These are phyloP conservation scores for Aramus guarauna DNA, from an alignment of 2,113 vertebrate genomes.

Conservation along the genomic window DNA sequence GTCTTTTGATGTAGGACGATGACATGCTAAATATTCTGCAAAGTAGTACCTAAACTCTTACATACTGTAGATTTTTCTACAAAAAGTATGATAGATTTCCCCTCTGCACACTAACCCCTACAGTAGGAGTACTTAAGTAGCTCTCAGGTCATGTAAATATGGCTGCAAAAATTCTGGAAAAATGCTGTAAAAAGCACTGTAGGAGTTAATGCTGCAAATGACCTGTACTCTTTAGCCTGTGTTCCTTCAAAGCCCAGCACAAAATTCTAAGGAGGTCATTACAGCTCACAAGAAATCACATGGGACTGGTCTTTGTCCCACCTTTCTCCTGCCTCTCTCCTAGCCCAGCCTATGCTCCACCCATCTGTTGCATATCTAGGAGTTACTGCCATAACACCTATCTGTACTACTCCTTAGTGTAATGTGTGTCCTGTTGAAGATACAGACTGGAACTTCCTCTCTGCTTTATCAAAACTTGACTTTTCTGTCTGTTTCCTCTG, in stretches of 20 bases:
- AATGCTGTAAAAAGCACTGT: not conserved
- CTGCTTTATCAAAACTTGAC: not conserved
- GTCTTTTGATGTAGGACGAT: not conserved
- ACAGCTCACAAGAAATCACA: not conserved
- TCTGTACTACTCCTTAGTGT: not conserved
- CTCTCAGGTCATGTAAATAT: not conserved
- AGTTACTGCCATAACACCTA: not conserved
- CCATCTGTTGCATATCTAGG: not conserved
- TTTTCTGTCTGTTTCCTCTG: slow-evolving; percentile 9
- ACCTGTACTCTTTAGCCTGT: not conserved
- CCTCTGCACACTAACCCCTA: not conserved
- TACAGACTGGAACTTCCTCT: not conserved
- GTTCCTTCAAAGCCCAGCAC: not conserved
- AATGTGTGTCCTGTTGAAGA: not conserved
- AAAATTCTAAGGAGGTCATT: not conserved
- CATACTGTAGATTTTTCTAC: not conserved
- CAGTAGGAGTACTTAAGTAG: not conserved
- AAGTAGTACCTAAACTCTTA: not conserved
- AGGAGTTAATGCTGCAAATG: not conserved
- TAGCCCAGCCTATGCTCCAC: not conserved
- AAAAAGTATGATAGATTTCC: not conserved
- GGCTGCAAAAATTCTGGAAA: not conserved
- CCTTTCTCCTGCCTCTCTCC: not conserved
- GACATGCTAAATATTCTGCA: not conserved
- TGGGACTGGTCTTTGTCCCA: not conserved